Evolutionary conservation across 2,888 invertebrate species (phyloP).

Genomic region (Cinara cedri): DNA sequence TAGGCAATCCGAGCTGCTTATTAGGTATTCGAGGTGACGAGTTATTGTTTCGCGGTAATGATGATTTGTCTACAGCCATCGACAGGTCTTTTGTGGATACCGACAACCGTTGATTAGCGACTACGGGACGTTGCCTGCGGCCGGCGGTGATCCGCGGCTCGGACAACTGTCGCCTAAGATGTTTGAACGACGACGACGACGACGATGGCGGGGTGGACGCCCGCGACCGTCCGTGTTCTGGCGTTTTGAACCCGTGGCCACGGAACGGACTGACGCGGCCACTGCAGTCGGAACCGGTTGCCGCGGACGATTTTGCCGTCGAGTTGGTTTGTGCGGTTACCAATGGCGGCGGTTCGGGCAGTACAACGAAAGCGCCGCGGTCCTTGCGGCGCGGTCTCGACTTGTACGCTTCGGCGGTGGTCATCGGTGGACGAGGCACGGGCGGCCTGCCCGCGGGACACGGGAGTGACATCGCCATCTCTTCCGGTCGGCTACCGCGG

Average conservation of each 20-base stretch:
- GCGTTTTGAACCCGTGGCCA: constrained; percentile 41
- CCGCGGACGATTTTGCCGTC: not conserved
- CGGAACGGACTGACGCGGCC: constrained; percentile 51
- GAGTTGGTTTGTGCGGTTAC: too few relatives aligned
- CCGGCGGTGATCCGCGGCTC: constrained; percentile 31
- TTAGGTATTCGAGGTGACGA: too few relatives aligned
- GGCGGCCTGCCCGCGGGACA: not conserved
- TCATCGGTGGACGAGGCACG: not conserved
- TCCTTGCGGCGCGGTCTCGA: constrained; percentile 38
- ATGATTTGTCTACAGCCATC: constrained; percentile 56
- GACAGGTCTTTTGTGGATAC: constrained; percentile 59
- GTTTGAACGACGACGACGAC: not conserved
- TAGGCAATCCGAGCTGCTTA: not conserved
- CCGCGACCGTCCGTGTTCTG: constrained; percentile 45
- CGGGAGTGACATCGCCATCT: not conserved
- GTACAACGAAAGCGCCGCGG: constrained; percentile 45
- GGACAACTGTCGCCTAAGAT: constrained; percentile 43
- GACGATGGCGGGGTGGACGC: constrained; percentile 45
- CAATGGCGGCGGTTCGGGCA: constrained; percentile 28
- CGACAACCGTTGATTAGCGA: constrained; percentile 9
- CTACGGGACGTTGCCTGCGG: not conserved
- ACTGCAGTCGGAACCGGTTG: not conserved
- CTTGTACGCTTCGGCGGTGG: constrained; percentile 37
- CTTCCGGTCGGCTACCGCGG: too few relatives aligned
- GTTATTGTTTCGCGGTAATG: too few relatives aligned